Evolutionary conservation across 2,797 vertebrate species (phyloP).

Genomic region (Novumbra hubbsi): DNA sequence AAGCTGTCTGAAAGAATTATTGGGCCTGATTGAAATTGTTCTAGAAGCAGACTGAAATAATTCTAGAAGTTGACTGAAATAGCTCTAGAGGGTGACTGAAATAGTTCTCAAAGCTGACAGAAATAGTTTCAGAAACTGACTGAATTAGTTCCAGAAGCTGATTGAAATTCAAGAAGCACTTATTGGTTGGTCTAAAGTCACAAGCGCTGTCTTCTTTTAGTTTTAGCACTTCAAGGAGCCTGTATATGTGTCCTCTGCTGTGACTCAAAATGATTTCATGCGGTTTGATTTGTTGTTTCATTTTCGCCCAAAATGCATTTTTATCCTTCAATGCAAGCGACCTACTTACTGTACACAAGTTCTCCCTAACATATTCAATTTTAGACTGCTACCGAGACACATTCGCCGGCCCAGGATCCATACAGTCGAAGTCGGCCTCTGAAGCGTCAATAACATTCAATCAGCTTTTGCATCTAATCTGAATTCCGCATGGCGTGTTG

Average conservation of each 20-base stretch:
- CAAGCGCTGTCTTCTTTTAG: background rate
- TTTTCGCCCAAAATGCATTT: background rate
- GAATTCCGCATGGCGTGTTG: conserved; percentile 20
- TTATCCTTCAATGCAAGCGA: background rate
- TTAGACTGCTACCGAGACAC: background rate
- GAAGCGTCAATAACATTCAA: conserved; percentile 6
- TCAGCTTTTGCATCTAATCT: conserved; percentile 29
- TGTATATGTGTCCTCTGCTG: background rate
- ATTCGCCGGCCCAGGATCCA: background rate
- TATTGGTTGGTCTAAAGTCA: background rate
- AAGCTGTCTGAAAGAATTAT: no score
- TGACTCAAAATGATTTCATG: background rate
- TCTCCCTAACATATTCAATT: background rate
- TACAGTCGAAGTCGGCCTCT: background rate
- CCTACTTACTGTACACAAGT: background rate
- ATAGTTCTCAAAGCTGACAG: background rate
- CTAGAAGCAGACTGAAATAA: background rate
- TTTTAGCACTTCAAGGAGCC: conserved; percentile 4
- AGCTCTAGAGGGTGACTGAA: background rate
- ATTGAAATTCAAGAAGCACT: background rate
- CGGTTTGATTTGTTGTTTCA: background rate
- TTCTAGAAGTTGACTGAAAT: background rate
- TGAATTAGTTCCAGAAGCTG: background rate
- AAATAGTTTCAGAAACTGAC: background rate
- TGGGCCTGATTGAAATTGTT: background rate